Evolutionary conservation across 1,140 invertebrate genomes (phyloP).

Genomic region (Steinernema khuongi): DNA sequence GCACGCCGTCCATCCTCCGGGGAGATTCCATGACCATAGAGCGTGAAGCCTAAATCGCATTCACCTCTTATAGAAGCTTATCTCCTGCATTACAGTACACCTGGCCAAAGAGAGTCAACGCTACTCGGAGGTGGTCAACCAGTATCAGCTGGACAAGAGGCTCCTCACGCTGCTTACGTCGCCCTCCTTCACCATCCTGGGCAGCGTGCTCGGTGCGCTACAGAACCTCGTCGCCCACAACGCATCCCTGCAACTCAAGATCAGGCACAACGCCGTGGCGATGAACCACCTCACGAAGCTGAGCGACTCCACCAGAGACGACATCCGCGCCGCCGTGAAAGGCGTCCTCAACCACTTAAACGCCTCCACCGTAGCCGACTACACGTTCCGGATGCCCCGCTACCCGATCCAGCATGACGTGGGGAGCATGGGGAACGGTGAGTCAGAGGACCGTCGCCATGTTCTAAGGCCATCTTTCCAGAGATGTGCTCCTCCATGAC

Average conservation of each 20-base stretch:
- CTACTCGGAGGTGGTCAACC: slow-evolving; percentile 29
- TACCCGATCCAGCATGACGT: neutral
- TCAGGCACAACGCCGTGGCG: slow-evolving; percentile 27
- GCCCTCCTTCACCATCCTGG: slow-evolving; percentile 35
- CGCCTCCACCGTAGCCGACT: slow-evolving; percentile 19
- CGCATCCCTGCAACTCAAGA: slow-evolving; percentile 22
- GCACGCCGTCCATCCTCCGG: slow-evolving; percentile 25
- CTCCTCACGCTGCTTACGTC: slow-evolving; percentile 37
- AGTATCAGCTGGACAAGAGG: slow-evolving; percentile 34
- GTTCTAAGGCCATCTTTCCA: neutral
- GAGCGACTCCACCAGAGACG: slow-evolving; percentile 38
- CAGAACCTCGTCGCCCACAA: slow-evolving; percentile 23
- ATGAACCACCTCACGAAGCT: slow-evolving; percentile 26
- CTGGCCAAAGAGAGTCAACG: slow-evolving; percentile 4
- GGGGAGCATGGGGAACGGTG: neutral
- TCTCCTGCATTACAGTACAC: neutral
- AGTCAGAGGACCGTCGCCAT: neutral
- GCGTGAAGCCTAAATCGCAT: slow-evolving; percentile 18
- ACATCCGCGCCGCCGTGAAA: slow-evolving; percentile 35
- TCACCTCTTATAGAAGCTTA: neutral
- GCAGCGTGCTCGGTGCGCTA: slow-evolving; percentile 38
- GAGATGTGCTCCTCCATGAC: neutral
- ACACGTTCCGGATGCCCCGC: slow-evolving; percentile 18
- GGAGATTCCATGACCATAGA: too few species aligned
- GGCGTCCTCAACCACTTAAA: slow-evolving; percentile 34